A percentile compares a stretch with the other conserved stretches of the same genome.
phyloP scores from a whole-genome alignment of 2,113 vertebrate genomes.

The Spea bombifrons region DNA sequence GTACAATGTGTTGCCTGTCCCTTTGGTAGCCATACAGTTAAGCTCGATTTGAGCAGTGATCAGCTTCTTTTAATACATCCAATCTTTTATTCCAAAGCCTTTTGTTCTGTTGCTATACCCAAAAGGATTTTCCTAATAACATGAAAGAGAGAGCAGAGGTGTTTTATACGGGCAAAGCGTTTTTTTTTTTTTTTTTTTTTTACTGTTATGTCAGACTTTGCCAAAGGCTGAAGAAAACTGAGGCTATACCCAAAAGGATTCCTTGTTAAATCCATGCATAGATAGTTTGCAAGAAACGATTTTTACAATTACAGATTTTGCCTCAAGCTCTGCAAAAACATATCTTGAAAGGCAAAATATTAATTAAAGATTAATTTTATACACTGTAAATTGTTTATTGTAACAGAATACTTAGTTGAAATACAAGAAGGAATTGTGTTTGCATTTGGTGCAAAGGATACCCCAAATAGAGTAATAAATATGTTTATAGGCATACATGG shows the following conservation, averaged over 20 bases:
- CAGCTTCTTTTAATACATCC: slow-evolving; percentile 50
- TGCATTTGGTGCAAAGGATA: neutral
- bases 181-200: slow-evolving; percentile 12
- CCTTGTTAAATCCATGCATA: slow-evolving; percentile 24
- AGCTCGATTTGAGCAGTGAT: slow-evolving; percentile 56
- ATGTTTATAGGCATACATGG: neutral
- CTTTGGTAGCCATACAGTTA: neutral
- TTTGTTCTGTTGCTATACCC: slow-evolving; percentile 49
- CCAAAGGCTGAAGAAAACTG: slow-evolving; percentile 27
- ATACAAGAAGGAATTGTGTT: neutral
- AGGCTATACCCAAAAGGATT: slow-evolving; percentile 19
- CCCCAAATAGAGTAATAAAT: neutral
- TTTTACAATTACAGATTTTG: slow-evolving; percentile 4
- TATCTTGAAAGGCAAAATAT: neutral
- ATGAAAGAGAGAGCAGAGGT: slow-evolving; percentile 30
- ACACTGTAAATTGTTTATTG: neutral
- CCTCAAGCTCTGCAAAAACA: slow-evolving; percentile 6
- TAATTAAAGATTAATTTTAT: neutral
- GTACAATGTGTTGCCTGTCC: neutral
- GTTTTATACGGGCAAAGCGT: slow-evolving; percentile 7
- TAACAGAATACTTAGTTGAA: neutral
- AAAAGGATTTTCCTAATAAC: slow-evolving; percentile 47
- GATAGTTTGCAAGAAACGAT: neutral
- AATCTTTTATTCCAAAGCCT: slow-evolving; percentile 45
- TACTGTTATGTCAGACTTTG: slow-evolving; percentile 32